These are phyloP conservation scores for Perizoma flavofasciatum DNA, from an alignment of 2,888 invertebrate species.

Conservation along the genomic window DNA sequence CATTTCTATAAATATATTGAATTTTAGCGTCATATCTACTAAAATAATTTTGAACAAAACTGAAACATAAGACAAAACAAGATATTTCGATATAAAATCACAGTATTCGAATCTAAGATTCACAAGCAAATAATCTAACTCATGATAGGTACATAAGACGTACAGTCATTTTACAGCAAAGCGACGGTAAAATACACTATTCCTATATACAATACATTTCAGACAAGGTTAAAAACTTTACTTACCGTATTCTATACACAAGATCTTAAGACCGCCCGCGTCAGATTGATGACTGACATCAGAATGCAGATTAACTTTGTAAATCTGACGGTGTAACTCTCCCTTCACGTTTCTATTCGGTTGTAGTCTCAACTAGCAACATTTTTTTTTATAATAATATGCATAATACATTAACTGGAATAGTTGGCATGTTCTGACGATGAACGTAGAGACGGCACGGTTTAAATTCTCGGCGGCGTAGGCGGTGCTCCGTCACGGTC, in stretches of 20 bases:
- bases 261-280: constrained; percentile 23
- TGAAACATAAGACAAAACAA: constrained; percentile 9
- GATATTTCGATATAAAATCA: constrained; percentile 33
- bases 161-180: constrained; percentile 15
- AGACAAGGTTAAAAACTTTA: constrained; percentile 21
- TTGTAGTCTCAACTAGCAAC: constrained; percentile 18
- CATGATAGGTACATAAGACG: constrained; percentile 12
- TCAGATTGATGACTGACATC: constrained; percentile 8
- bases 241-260: constrained; percentile 34
- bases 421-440: constrained; percentile 47
- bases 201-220: constrained; percentile 27
- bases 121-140: constrained; percentile 32
- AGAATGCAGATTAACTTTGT: not conserved
- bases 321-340: not conserved
- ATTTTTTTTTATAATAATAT: constrained; percentile 29
- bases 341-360: constrained; percentile 3
- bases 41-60: constrained; percentile 19
- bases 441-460: constrained; percentile 21
- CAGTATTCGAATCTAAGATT: constrained; percentile 42
- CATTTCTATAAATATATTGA: not conserved
- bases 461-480: constrained; percentile 75
- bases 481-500: constrained; percentile 78
- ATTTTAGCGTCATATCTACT: constrained; percentile 18
- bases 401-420: constrained; percentile 64
- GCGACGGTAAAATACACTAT: constrained; percentile 23